A percentile compares a stretch with the other conserved stretches of the same genome.
phyloP scores from a whole-genome alignment of 2,113 vertebrate species.

The Dinomys branickii region DNA sequence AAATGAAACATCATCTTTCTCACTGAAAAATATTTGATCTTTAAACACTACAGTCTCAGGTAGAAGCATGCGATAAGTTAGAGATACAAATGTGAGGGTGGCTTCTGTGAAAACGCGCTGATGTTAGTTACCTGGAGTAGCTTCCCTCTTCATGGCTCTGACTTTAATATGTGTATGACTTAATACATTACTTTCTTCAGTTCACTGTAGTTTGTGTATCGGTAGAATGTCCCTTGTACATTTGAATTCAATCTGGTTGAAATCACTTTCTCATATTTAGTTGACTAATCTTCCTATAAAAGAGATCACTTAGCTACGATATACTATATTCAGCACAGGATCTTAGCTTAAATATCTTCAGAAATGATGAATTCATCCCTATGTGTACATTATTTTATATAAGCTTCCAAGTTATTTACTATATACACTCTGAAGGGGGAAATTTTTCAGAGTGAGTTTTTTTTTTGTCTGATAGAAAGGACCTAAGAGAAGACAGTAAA shows the following conservation, averaged over 20 bases:
- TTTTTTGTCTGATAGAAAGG: not conserved
- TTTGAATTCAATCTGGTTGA: not conserved
- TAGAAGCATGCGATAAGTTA: not conserved
- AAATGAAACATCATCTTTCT: not conserved
- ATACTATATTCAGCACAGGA: not conserved
- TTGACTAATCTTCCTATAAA: not conserved
- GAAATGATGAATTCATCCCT: not conserved
- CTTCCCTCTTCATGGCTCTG: not conserved
- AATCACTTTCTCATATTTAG: not conserved
- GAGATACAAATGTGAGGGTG: not conserved
- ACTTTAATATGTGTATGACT: not conserved
- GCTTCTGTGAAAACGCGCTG: not conserved
- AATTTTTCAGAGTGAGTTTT: not conserved
- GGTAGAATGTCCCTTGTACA: not conserved
- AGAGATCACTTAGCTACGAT: not conserved
- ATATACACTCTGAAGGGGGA: not conserved
- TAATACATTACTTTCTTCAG: not conserved
- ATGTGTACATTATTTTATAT: not conserved
- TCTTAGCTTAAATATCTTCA: not conserved
- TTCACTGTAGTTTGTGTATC: not conserved
- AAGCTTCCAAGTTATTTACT: not conserved
- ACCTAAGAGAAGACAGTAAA: not conserved
- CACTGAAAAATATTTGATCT: not conserved
- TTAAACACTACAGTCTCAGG: conserved; percentile 22
- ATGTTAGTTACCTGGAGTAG: not conserved